phyloP scores from a whole-genome alignment of 2,888 invertebrate species.

The Autographa gamma region DNA sequence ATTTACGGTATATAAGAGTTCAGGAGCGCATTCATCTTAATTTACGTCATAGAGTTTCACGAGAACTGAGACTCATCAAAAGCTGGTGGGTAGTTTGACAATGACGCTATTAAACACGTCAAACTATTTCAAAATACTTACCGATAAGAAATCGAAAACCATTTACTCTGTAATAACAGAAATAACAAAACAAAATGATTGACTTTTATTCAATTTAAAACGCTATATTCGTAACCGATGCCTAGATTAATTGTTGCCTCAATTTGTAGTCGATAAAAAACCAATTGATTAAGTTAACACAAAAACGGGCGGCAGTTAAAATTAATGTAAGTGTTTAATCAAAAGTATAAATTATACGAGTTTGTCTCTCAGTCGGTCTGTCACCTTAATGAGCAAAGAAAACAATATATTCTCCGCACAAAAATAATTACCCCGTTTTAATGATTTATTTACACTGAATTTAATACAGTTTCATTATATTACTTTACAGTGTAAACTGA shows the following conservation, averaged over 20 bases:
- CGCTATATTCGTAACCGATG: constrained; percentile 19
- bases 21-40: background rate
- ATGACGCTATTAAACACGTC: background rate
- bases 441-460: constrained; percentile 16
- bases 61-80: background rate
- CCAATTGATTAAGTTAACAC: constrained; percentile 49
- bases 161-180: constrained; percentile 5
- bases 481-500: background rate
- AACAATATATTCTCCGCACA: constrained; percentile 20
- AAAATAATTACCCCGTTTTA: constrained; percentile 18
- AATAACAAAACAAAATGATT: constrained; percentile 23
- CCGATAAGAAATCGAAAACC: background rate
- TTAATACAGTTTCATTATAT: background rate
- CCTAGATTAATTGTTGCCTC: constrained; percentile 41
- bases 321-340: constrained; percentile 41
- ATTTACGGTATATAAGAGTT: background rate
- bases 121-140: background rate
- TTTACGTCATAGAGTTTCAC: background rate
- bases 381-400: constrained; percentile 26
- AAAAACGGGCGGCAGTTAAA: constrained; percentile 35
- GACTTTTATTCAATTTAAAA: constrained; percentile 27
- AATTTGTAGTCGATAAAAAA: constrained; percentile 50
- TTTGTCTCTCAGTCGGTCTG: constrained; percentile 19
- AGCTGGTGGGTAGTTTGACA: background rate
- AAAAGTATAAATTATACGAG: constrained; percentile 40